phyloP scores from a whole-genome alignment of 2,113 vertebrate species.

The Euleptes europaea region DNA sequence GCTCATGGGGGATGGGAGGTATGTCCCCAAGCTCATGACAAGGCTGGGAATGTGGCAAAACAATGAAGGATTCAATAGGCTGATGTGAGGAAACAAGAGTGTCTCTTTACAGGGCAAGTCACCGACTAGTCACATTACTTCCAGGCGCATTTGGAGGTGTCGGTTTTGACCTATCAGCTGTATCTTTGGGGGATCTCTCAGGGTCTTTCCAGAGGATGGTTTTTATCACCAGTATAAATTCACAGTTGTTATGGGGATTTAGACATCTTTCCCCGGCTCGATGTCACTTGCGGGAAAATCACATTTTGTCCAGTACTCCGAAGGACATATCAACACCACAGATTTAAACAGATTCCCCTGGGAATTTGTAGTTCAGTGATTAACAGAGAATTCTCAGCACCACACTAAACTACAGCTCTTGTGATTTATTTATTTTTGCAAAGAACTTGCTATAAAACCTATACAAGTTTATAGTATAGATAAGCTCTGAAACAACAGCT shows the following conservation, averaged over 20 bases:
- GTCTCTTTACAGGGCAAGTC: neutral
- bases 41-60: neutral
- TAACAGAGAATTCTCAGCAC: neutral
- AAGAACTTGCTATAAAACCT: neutral
- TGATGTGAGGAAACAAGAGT: rapidly evolving
- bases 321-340: too few relatives aligned
- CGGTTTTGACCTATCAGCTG: neutral
- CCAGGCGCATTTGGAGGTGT: neutral
- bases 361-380: neutral
- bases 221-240: neutral
- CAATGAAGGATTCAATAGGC: neutral
- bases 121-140: neutral
- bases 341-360: too few relatives aligned
- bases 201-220: neutral
- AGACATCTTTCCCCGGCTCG: neutral
- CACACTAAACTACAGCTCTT: neutral
- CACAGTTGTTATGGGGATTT: neutral
- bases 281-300: neutral
- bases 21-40: neutral
- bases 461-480: too few relatives aligned
- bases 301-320: neutral
- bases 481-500: neutral
- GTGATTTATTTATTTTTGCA: too few relatives aligned
- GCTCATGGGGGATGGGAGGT: neutral
- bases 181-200: neutral